A percentile compares a stretch with the other conserved stretches of the same genome.
These are phyloP conservation scores for Dendropsophus ebraccatus DNA, from an alignment of 2,113 vertebrate genomes.

Conservation along the genomic window DNA sequence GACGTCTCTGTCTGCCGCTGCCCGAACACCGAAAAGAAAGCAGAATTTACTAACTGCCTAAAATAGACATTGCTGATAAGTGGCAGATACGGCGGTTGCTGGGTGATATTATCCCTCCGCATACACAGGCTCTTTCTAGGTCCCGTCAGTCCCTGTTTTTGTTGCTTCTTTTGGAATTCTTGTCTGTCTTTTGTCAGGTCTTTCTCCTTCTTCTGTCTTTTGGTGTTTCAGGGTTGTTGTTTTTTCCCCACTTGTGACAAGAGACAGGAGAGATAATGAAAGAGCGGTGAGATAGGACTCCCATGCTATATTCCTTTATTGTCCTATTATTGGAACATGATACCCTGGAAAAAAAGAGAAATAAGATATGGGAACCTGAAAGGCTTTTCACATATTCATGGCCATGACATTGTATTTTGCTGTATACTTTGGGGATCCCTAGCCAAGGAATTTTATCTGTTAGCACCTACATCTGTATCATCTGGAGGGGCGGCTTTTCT, in stretches of 20 bases:
- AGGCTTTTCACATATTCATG: too few relatives aligned
- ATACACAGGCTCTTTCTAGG: conserved; percentile 11
- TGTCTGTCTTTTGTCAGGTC: neutral
- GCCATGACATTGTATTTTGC: too few relatives aligned
- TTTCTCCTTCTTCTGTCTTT: neutral
- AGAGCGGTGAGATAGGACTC: neutral
- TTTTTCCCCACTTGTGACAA: neutral
- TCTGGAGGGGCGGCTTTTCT: too few relatives aligned
- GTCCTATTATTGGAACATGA: neutral
- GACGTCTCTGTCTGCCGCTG: too few relatives aligned
- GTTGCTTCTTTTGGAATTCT: neutral
- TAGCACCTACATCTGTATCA: too few relatives aligned
- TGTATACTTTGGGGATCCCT: too few relatives aligned
- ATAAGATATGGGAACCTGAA: too few relatives aligned
- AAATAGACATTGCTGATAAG: neutral
- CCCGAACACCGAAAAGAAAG: neutral
- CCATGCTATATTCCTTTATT: neutral
- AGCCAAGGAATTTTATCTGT: too few relatives aligned
- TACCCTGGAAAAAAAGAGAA: neutral
- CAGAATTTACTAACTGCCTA: conserved; percentile 12
- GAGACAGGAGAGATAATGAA: neutral
- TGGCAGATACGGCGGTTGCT: neutral
- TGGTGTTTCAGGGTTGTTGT: neutral
- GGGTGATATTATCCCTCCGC: neutral
- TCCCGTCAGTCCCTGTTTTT: neutral